Percentiles rank a stretch among this genome's conserved stretches.
These are phyloP conservation scores for Halocynthia aurantium DNA, from an alignment of 23 tunicate species.

Conservation along the genomic window DNA sequence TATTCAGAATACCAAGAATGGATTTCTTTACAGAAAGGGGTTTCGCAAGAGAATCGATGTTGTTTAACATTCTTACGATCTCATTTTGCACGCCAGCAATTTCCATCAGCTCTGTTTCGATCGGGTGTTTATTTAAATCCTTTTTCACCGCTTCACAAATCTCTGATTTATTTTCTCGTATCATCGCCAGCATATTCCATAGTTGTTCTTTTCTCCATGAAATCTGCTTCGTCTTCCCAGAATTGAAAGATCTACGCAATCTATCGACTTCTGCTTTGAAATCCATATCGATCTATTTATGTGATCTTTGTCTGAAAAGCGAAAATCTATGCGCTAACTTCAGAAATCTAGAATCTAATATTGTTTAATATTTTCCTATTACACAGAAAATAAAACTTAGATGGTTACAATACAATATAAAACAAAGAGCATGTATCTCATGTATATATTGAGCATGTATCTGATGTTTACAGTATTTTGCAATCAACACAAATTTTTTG, in stretches of 20 bases:
- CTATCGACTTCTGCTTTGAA: conserved; percentile 4
- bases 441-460: too few relatives aligned
- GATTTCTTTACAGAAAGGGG: conserved; percentile 11
- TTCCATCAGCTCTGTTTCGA: conserved; percentile 47
- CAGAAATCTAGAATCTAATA: background rate
- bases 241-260: conserved; percentile 23
- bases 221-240: conserved; percentile 33
- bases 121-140: conserved; percentile 31
- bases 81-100: conserved; percentile 41
- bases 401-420: too few relatives aligned
- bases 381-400: background rate
- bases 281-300: background rate
- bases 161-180: conserved; percentile 35
- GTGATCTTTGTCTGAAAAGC: background rate
- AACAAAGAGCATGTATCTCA: too few relatives aligned
- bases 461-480: too few relatives aligned
- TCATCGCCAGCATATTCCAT: conserved; percentile 16
- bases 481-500: too few relatives aligned
- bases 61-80: conserved; percentile 22
- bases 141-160: conserved; percentile 29
- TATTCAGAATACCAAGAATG: conserved; percentile 19
- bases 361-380: background rate
- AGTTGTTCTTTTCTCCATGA: conserved; percentile 62
- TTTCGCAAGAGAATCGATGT: conserved; percentile 33
- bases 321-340: background rate